These are phyloP conservation scores for Helleia helle DNA, from an alignment of 2,888 invertebrate genomes.

Conservation along the genomic window DNA sequence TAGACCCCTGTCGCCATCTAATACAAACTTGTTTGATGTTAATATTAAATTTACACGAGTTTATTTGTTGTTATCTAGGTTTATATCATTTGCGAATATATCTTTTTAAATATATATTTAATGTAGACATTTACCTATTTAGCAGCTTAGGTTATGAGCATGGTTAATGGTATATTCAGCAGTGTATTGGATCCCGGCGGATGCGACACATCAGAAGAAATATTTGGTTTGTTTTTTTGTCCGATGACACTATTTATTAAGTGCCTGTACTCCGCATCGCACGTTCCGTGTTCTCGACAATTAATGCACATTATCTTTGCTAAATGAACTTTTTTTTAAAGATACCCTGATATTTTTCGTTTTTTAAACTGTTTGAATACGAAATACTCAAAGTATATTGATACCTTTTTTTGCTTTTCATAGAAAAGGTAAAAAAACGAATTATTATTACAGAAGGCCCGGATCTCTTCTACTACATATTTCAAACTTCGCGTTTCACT, in stretches of 20 bases:
- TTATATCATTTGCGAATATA: not conserved
- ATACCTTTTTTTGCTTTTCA: not conserved
- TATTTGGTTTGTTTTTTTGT: slow-evolving; percentile 6
- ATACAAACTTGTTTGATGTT: no score
- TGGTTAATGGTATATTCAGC: not conserved
- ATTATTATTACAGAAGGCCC: slow-evolving; percentile 44
- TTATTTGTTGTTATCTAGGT: no score
- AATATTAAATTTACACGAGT: no score
- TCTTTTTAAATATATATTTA: not conserved
- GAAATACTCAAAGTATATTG: not conserved
- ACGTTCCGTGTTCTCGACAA: not conserved
- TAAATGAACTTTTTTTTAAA: slow-evolving; percentile 5
- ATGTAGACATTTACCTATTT: not conserved
- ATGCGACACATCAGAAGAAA: not conserved
- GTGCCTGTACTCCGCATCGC: not conserved
- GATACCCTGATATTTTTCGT: slow-evolving; percentile 6
- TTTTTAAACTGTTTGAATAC: not conserved
- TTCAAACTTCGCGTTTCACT: not conserved
- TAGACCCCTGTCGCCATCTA: no score
- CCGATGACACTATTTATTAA: not conserved
- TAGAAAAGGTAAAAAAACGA: slow-evolving; percentile 19
- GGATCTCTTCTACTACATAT: slow-evolving; percentile 10
- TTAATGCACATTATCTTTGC: slow-evolving; percentile 6
- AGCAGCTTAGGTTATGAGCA: not conserved
- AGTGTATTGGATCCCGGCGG: not conserved